Percentiles rank a stretch among this genome's conserved stretches.
Evolutionary conservation across 2,797 vertebrate species (phyloP).

Genomic region (Enteromius unitaeniatus): DNA sequence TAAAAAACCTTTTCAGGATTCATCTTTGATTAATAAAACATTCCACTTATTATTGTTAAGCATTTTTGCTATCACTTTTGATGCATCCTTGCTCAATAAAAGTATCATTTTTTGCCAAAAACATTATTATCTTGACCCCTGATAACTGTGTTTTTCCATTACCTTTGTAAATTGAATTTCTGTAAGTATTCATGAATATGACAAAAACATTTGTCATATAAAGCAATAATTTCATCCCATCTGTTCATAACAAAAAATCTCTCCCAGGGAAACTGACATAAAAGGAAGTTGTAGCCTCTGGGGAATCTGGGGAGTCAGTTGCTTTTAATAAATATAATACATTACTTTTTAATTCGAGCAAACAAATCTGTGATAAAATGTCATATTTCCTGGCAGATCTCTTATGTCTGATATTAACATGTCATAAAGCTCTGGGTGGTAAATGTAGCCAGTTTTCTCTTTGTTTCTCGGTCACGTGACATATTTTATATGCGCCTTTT

Average conservation of each 20-base stretch:
- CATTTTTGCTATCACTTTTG: not conserved
- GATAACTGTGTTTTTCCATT: too few species aligned
- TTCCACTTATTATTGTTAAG: not conserved
- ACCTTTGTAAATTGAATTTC: not conserved
- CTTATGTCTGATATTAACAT: not conserved
- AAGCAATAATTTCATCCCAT: not conserved
- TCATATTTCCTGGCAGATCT: not conserved
- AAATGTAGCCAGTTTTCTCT: not conserved
- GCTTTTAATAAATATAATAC: not conserved
- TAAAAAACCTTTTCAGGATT: not conserved
- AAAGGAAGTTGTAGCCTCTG: not conserved
- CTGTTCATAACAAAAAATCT: not conserved
- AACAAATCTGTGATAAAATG: not conserved
- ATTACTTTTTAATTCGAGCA: not conserved
- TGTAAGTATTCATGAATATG: not conserved
- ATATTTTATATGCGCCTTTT: not conserved
- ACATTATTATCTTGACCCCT: not conserved
- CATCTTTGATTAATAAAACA: not conserved
- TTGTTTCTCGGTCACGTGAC: not conserved
- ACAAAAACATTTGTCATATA: not conserved
- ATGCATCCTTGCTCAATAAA: not conserved
- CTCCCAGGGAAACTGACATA: not conserved
- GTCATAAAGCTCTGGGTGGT: not conserved
- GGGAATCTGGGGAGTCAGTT: not conserved
- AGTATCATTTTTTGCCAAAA: not conserved